These are phyloP conservation scores for Tolmerus cingulatus DNA, from an alignment of 2,888 invertebrate species.

Conservation along the genomic window DNA sequence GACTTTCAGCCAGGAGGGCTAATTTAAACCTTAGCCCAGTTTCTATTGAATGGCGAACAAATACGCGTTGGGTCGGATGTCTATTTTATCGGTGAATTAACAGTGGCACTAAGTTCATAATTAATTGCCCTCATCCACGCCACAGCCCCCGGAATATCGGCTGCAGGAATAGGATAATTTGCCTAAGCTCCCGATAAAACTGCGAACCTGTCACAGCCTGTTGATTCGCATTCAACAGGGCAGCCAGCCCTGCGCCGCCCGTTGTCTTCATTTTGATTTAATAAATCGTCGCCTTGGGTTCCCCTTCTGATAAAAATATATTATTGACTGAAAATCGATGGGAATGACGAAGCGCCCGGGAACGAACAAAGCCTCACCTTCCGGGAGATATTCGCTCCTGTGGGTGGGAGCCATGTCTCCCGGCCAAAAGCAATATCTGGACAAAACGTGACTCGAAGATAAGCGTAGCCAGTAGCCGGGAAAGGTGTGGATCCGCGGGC, in stretches of 20 bases:
- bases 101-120: conserved; percentile 43
- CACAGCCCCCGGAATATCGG: conserved; percentile 10
- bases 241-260: neutral
- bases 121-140: conserved; percentile 42
- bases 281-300: conserved; percentile 41
- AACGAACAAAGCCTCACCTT: neutral
- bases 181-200: neutral
- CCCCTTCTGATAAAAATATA: conserved; percentile 24
- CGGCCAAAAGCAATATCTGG: conserved; percentile 46
- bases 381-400: neutral
- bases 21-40: neutral
- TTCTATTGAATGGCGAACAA: neutral
- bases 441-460: conserved; percentile 49
- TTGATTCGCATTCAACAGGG: conserved; percentile 47
- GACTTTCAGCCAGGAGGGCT: neutral
- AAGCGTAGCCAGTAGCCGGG: conserved; percentile 40
- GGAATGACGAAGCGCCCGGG: conserved; percentile 43
- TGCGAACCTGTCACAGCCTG: conserved; percentile 27
- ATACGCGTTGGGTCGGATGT: conserved; percentile 1
- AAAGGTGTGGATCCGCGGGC: neutral
- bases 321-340: conserved; percentile 48
- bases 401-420: neutral
- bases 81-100: conserved; percentile 43
- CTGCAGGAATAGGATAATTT: conserved; percentile 19
- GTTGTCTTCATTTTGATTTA: conserved; percentile 46